phyloP scores from a whole-genome alignment of 2,113 vertebrate species.

The Micromys minutus region DNA sequence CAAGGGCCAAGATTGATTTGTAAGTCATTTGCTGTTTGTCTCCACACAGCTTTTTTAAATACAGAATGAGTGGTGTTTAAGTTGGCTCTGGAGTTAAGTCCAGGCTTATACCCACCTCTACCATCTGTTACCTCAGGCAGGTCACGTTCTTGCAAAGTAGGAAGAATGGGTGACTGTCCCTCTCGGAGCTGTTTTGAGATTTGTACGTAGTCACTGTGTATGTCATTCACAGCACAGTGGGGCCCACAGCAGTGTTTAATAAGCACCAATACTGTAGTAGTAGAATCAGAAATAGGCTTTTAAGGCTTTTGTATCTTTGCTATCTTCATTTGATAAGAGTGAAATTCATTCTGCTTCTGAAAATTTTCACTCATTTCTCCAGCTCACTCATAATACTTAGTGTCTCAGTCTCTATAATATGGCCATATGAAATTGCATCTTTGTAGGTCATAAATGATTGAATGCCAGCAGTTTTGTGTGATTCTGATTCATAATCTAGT shows the following conservation, averaged over 20 bases:
- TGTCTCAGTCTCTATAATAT: slow-evolving; percentile 33
- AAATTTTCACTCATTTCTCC: slow-evolving; percentile 4
- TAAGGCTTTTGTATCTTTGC: slow-evolving; percentile 8
- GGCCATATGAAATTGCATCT: slow-evolving; percentile 24
- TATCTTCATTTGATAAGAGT: not conserved
- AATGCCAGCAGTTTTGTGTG: slow-evolving; percentile 40
- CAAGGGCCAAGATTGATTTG: not conserved
- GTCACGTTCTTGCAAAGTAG: slow-evolving; percentile 23
- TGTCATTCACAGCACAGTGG: not conserved
- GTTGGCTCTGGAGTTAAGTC: not conserved
- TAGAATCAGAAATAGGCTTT: slow-evolving; percentile 15
- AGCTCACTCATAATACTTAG: not conserved
- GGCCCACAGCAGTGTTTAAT: not conserved
- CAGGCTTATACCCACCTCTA: not conserved
- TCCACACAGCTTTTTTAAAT: slow-evolving; percentile 7
- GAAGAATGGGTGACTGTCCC: not conserved
- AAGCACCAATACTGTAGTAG: not conserved
- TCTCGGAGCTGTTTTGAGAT: slow-evolving; percentile 7
- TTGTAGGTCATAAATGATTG: slow-evolving; percentile 32
- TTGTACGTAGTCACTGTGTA: not conserved
- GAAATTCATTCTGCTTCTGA: slow-evolving; percentile 44
- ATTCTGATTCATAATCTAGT: slow-evolving; percentile 6
- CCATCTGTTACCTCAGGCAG: not conserved
- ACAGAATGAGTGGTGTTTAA: slow-evolving; percentile 27
- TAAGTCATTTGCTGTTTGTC: slow-evolving; percentile 55